Conservation (phyloP, 2,888 invertebrate species). For the Ochropleura leucogaster region DNA sequence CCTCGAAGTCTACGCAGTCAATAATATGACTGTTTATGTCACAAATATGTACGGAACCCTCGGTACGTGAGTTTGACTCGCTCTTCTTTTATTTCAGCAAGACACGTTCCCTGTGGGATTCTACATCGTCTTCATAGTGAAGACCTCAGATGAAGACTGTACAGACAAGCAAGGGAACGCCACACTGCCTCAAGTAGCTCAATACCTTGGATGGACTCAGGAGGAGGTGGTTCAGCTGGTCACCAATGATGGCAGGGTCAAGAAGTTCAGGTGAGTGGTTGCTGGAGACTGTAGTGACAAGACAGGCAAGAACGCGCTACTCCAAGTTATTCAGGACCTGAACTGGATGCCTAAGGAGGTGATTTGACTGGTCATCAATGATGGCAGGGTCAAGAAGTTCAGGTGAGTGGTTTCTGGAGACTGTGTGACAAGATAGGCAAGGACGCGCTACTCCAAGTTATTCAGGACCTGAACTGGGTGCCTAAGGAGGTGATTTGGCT, state of each 20-base stretch:
- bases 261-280: slow-evolving; percentile 78
- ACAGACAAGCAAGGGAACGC: slow-evolving; percentile 73
- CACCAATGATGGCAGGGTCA: slow-evolving; percentile 79
- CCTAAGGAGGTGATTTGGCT: no score
- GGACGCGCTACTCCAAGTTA: no score
- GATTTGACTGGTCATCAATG: no score
- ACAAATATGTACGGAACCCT: no score
- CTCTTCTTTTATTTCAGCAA: slow-evolving; percentile 86
- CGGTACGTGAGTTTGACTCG: no score
- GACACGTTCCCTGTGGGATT: slow-evolving; percentile 92
- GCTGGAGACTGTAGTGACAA: background rate
- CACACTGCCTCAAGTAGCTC: slow-evolving; percentile 75
- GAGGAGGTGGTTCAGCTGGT: slow-evolving; percentile 61
- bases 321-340: slow-evolving; percentile 77
- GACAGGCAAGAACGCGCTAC: slow-evolving; percentile 72
- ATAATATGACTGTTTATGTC: no score
- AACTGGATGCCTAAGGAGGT: slow-evolving; percentile 74
- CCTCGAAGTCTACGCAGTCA: no score
- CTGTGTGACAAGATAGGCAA: no score
- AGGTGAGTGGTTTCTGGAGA: slow-evolving; percentile 70
- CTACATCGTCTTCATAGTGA: slow-evolving; percentile 94
- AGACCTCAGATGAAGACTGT: slow-evolving; percentile 92
- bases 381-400: slow-evolving; percentile 46
- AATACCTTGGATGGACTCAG: slow-evolving; percentile 80
- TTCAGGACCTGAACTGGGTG: no score